Evolutionary conservation across 2,797 vertebrate genomes (phyloP).

Genomic region (Neoniphon sammara): DNA sequence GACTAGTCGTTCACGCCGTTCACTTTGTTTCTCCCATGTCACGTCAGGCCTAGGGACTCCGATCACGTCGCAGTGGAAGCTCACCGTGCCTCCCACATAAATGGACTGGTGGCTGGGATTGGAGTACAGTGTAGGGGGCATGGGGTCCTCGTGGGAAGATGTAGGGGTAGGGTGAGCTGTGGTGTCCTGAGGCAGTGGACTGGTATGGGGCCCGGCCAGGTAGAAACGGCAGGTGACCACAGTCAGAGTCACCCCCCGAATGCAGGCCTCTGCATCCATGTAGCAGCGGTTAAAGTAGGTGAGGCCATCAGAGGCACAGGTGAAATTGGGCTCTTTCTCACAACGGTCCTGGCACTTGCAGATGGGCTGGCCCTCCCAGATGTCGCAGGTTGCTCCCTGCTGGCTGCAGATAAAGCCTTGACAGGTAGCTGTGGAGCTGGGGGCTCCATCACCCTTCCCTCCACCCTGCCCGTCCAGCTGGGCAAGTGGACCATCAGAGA

Average conservation of each 20-base stretch:
- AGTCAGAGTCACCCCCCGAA: conserved; percentile 86
- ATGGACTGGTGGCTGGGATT: conserved; percentile 92
- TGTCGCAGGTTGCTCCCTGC: conserved; percentile 94
- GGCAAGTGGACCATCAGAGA: conserved; percentile 82
- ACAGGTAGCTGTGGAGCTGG: conserved; percentile 81
- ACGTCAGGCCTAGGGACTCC: conserved; percentile 91
- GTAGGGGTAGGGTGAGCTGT: conserved; percentile 87
- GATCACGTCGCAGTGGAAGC: conserved; percentile 92
- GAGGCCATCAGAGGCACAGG: conserved; percentile 95
- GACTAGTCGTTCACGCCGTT: conserved; percentile 86
- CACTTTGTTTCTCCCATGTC: conserved; percentile 96
- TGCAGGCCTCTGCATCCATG: conserved; percentile 97
- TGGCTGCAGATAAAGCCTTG: conserved; percentile 91
- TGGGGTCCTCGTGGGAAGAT: conserved; percentile 79
- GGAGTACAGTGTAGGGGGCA: conserved; percentile 88
- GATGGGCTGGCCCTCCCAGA: conserved; percentile 94
- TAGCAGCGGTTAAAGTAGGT: conserved; percentile 99
- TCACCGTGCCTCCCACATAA: conserved; percentile 90
- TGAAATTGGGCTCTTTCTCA: conserved; percentile 97
- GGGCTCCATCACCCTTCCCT: conserved; percentile 31
- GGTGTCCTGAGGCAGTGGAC: conserved; percentile 87
- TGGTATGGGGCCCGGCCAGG: conserved; percentile 89
- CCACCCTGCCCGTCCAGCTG: conserved; percentile 66
- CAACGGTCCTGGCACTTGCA: conserved; percentile 97
- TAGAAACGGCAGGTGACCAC: conserved; percentile 93